These are phyloP conservation scores for Alviniconcha strummeri DNA, from an alignment of 2,888 invertebrate species.

Conservation along the genomic window DNA sequence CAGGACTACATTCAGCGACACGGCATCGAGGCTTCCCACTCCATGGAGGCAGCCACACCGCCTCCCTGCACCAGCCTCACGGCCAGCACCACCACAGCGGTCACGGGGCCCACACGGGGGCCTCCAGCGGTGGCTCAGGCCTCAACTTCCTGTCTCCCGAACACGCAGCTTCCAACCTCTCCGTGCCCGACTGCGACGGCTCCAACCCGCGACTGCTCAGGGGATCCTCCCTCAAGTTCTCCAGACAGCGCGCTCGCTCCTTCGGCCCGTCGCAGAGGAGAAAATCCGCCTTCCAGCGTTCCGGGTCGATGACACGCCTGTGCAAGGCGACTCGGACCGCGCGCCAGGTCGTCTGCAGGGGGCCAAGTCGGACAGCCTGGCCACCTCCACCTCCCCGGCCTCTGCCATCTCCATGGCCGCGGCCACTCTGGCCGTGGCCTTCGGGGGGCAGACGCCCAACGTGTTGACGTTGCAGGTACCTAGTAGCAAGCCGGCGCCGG, in stretches of 20 bases:
- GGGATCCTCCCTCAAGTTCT: constrained; percentile 44
- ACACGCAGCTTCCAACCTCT: constrained; percentile 22
- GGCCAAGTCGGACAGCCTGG: constrained; percentile 31
- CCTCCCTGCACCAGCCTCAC: neutral
- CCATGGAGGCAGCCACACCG: constrained; percentile 5
- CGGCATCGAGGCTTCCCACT: constrained; percentile 34
- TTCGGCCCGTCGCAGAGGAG: constrained; percentile 40
- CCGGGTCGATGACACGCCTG: constrained; percentile 43
- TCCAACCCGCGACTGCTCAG: constrained; percentile 19
- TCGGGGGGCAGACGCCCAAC: constrained; percentile 13
- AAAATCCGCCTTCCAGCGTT: constrained; percentile 39
- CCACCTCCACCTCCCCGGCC: constrained; percentile 18
- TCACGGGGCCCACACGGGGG: constrained; percentile 3
- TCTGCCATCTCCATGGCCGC: constrained; percentile 18
- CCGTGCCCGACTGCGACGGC: constrained; percentile 27
- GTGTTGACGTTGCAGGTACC: constrained; percentile 30
- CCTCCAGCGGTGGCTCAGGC: neutral
- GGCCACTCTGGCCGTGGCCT: constrained; percentile 27
- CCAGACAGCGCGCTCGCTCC: constrained; percentile 43
- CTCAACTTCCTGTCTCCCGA: constrained; percentile 20
- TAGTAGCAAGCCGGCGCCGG: constrained; percentile 45
- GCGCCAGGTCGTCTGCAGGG: neutral
- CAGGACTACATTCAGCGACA: constrained; percentile 45
- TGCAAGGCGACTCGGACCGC: neutral
- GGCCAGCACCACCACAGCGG: neutral